Conservation (phyloP, 1,140 invertebrate species). For the Helicoverpa armigera region DNA sequence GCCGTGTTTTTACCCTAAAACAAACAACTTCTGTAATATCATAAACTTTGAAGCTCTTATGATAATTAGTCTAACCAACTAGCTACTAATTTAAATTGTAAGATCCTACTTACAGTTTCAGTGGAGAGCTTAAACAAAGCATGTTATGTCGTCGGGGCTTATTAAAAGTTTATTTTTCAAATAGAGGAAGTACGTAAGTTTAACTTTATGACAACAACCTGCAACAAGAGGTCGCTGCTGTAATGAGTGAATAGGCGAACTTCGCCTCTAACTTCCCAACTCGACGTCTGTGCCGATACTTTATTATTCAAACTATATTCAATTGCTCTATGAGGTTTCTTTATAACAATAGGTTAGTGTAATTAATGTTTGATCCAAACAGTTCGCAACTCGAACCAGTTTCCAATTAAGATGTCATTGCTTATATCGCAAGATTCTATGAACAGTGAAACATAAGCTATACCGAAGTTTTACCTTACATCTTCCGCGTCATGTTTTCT, state of each 20-base stretch:
- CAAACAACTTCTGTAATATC: constrained; percentile 39
- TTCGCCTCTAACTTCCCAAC: constrained; percentile 28
- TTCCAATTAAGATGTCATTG: background rate
- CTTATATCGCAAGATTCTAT: background rate
- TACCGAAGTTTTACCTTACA: background rate
- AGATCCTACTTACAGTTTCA: constrained; percentile 46
- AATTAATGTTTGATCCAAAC: constrained; percentile 18
- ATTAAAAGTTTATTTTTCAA: constrained; percentile 66
- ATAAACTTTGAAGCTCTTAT: constrained; percentile 42
- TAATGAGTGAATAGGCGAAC: constrained; percentile 59
- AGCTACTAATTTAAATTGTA: constrained; percentile 41
- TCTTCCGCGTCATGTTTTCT: background rate
- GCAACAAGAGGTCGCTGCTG: constrained; percentile 57
- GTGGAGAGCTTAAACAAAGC: constrained; percentile 49
- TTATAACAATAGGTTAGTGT: constrained; percentile 4
- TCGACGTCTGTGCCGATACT: constrained; percentile 23
- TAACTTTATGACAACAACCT: constrained; percentile 69
- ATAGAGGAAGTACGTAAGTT: constrained; percentile 62
- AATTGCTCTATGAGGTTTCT: constrained; percentile 1
- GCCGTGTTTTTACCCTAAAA: constrained; percentile 5
- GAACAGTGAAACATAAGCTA: background rate
- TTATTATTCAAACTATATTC: constrained; percentile 42
- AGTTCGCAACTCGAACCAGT: background rate
- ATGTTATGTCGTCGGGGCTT: constrained; percentile 57
- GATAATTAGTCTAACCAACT: constrained; percentile 36